Percentiles rank a stretch among this genome's conserved stretches.
These are phyloP conservation scores for Megastigmus dorsalis DNA, from an alignment of 2,888 invertebrate species.

Conservation along the genomic window DNA sequence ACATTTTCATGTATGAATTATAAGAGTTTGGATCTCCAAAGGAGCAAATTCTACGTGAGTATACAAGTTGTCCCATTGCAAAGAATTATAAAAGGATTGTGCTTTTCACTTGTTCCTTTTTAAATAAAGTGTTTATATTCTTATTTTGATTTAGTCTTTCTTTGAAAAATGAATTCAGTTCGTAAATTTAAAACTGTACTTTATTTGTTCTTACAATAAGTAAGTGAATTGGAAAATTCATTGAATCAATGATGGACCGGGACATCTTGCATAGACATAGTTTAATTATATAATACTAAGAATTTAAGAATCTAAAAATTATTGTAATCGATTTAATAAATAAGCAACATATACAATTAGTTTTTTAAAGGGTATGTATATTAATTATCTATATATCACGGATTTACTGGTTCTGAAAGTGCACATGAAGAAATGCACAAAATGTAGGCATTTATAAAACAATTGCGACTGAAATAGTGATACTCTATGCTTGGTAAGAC, in stretches of 20 bases:
- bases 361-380: slow-evolving; percentile 60
- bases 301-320: slow-evolving; percentile 66
- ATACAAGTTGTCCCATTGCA: slow-evolving; percentile 49
- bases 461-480: slow-evolving; percentile 45
- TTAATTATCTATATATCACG: slow-evolving; percentile 67
- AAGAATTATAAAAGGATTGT: slow-evolving; percentile 3
- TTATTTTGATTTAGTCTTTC: slow-evolving; percentile 5
- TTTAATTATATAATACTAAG: slow-evolving; percentile 62
- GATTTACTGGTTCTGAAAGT: slow-evolving; percentile 68
- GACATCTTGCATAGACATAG: slow-evolving; percentile 46
- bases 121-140: not conserved
- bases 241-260: slow-evolving; percentile 10
- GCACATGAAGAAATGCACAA: slow-evolving; percentile 56
- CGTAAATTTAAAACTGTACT: not conserved
- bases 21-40: slow-evolving; percentile 35
- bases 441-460: slow-evolving; percentile 51
- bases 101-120: slow-evolving; percentile 9
- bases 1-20: slow-evolving; percentile 42
- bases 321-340: slow-evolving; percentile 66
- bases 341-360: slow-evolving; percentile 67
- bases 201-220: slow-evolving; percentile 31
- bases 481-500: slow-evolving; percentile 49
- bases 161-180: not conserved
- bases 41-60: slow-evolving; percentile 43
- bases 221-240: not conserved